Evolutionary conservation across 2,888 invertebrate species (phyloP).

Genomic region (Acrobasis suavella): DNA sequence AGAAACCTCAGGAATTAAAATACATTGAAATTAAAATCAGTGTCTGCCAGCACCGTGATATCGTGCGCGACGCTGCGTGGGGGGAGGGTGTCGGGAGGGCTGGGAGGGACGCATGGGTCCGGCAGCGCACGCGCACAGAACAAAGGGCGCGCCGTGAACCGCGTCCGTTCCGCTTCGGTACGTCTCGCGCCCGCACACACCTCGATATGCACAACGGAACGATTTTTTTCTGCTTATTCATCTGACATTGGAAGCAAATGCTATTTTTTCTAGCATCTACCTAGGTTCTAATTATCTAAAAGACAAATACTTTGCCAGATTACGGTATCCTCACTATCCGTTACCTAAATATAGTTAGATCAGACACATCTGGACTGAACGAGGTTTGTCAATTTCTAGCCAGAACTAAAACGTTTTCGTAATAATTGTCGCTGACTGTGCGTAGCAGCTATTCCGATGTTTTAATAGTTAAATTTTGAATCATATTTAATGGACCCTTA

Average conservation of each 20-base stretch:
- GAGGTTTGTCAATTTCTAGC: too few species aligned
- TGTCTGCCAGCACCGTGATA: constrained; percentile 21
- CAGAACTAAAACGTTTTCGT: too few species aligned
- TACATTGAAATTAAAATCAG: constrained; percentile 23
- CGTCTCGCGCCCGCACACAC: constrained; percentile 44
- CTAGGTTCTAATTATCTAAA: background rate
- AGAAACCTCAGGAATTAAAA: constrained; percentile 18
- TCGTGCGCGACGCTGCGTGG: constrained; percentile 25
- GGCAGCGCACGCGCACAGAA: constrained; percentile 68
- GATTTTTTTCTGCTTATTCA: constrained; percentile 53
- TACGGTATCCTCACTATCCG: too few species aligned
- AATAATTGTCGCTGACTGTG: too few species aligned
- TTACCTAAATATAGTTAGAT: too few species aligned
- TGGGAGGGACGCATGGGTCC: constrained; percentile 45
- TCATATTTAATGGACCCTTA: too few species aligned
- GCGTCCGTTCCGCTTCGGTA: constrained; percentile 73
- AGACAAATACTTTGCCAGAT: background rate
- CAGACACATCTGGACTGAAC: too few species aligned
- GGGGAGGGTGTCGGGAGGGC: constrained; percentile 27
- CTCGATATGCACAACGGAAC: constrained; percentile 46
- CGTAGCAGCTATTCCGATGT: too few species aligned
- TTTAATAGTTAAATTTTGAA: too few species aligned
- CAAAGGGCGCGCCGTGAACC: constrained; percentile 82
- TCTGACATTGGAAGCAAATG: constrained; percentile 37
- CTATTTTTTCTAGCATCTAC: background rate